Evolutionary conservation across 2,797 vertebrate species (phyloP), one percentile per base, ranked within the genome.

Genomic region (Enteromius anoplus): DNA sequence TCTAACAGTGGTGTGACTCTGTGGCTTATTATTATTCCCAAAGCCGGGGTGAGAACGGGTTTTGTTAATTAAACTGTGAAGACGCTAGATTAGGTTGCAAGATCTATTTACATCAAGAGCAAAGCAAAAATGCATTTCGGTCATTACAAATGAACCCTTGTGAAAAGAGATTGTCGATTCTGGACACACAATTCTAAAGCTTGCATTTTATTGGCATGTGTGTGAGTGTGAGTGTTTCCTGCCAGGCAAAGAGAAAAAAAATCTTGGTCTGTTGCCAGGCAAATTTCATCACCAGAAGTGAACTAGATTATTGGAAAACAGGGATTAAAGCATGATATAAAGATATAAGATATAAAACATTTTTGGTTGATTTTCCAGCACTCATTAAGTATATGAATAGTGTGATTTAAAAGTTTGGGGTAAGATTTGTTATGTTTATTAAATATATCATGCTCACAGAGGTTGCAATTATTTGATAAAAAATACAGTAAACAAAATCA

Each of bases 11-110:
- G 14, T 51, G 60, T 65, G 29, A 37, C 45, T 71, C 15, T n/a
- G 51, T 62, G 79, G 21, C 34, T n/a, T 65, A 49, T 78, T 65
- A 10, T 40, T 75, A 47, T 42, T 73, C 45, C 37, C 60, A 53
- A 65, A 73, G 19, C 9, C 15, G 12, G 5, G 45, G 32, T 65
- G 70, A 64, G 70, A 53, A 75, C 15, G 2, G 1, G 1, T 64
- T 64, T 51, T 53, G 42, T 65, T 81, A 19, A 75, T 66, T 81
- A 71, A 71, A 71, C 11, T 8, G n/a, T 49, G 69, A 71, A 45
- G 42, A 71, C 5, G 26, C 14, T 32, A 66, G 45, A 78, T 78
- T 53, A 68, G 62, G 29, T 21, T 78, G 47, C 17, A 47, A 71
- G 42, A 45, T 26, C 69, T 49, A 71, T 71, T 71, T 49, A 71